Evolutionary conservation across 2,797 vertebrate genomes (phyloP).

Genomic region (Pseudopleuronectes americanus): DNA sequence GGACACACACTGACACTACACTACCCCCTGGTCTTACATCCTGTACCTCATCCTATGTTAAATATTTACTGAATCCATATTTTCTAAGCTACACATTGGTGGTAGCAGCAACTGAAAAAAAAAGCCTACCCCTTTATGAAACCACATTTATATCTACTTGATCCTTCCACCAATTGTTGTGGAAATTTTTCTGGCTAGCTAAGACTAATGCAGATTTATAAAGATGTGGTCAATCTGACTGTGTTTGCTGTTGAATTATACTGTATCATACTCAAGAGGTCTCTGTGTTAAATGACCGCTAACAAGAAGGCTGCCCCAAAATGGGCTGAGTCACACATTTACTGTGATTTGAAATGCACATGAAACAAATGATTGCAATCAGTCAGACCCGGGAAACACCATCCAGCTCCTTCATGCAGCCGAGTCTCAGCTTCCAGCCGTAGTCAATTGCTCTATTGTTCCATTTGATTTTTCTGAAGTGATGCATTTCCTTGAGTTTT

Average conservation of each 20-base stretch:
- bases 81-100: too few relatives aligned
- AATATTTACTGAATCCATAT: too few relatives aligned
- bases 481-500: conserved; percentile 56
- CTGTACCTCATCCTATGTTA: too few relatives aligned
- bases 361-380: conserved; percentile 40
- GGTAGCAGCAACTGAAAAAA: too few relatives aligned
- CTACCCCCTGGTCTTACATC: too few relatives aligned
- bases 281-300: background rate
- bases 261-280: too few relatives aligned
- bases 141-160: too few relatives aligned
- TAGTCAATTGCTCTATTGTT: conserved; percentile 50
- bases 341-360: conserved; percentile 15
- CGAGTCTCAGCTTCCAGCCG: conserved; percentile 27
- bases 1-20: background rate
- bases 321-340: conserved; percentile 9
- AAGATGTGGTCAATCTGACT: background rate
- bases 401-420: conserved; percentile 22
- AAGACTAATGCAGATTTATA: background rate
- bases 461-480: conserved; percentile 59
- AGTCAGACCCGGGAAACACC: conserved; percentile 23
- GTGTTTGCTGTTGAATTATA: background rate
- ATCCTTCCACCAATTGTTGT: too few relatives aligned
- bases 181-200: background rate
- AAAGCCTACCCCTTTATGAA: too few relatives aligned
- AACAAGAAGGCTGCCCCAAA: background rate